Base-by-base conservation (phyloP, 2,113 vertebrate species). In the Oceanites oceanicus region DNA sequence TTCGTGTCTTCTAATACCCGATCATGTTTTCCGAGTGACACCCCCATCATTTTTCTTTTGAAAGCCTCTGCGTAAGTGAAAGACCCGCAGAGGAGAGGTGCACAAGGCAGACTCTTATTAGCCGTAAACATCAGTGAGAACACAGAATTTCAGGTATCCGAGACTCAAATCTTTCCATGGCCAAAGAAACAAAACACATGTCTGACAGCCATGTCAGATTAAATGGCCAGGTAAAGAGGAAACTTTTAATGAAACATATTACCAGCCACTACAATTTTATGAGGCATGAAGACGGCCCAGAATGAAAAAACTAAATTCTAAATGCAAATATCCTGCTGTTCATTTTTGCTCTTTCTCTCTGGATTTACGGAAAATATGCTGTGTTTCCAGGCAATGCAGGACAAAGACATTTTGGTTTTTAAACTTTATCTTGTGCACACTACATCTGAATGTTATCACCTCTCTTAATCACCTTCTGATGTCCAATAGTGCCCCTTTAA, bases 381-480 rank as follows among this genome's bases (percentile, higher is more conserved):
- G 14, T 56, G 79, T 83, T 96, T 95, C 71, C 91, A 96, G 79
- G 68, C 66, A 93, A 79, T 74, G 65, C 2, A 66, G 40, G 78
- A 95, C 91, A 93, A 95, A 91, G 70, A 63, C 59, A 3, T 59
- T 95, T 85, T 32, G 47, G 34, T 34, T 86, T 94, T 93, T 56
- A 89, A 94, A 96, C 81, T 58, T 96, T 96, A 96, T 91, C 94
- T 96, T 61, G 42, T 62, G 77, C 80, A 94, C 34, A 70, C 93
- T 86, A 81, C 42, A 61, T 90, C 76, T 93, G 91, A 97, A 92
- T 96, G 95, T 97, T 98, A 97, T 96, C 96, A 82, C 61, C 65
- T 78, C 95, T 95, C 94, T 84, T 87, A 95, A 97, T 96, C 97
- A 96, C 84, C 74, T 88, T 96, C 94, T 89, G 67, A 96, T 89